Evolutionary conservation across 2,797 vertebrate genomes (phyloP), one percentile per base, ranked within the genome.

Genomic region (Pangasius mekongensis): DNA sequence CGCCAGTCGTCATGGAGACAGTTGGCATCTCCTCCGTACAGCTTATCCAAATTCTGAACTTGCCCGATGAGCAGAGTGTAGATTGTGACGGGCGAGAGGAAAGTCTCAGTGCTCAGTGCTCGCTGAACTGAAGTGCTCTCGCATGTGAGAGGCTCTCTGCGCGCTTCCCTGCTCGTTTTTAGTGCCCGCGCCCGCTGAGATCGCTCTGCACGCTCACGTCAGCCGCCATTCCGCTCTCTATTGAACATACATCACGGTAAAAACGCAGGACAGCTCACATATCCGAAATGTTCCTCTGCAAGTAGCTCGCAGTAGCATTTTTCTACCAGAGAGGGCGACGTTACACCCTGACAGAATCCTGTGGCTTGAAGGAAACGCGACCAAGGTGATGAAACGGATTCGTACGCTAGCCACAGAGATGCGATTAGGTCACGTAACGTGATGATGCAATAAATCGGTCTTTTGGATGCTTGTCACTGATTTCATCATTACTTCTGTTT

Each of bases 321-420:
- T n/a, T 82, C 24, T 62, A 82, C 80, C 80, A 82, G 33, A 82
- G 80, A 62, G 56, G 80, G 80, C 56, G 13, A 7, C 22, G 8
- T n/a, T 33, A 81, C n/a, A 27, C 14, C 33, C 33, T 7, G 56
- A 60, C 9, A 14, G 14, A 62, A 27, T 39, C 33, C 52, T 0
- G 5, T 11, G 14, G 33, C 56, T 80, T 10, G 3, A 39, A 14
- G 13, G 5, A 60, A 62, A 36, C 11, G 10, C 0, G 30, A 4
- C 7, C 18, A 10, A 39, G 1, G 56, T 58, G 30, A 36, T 6
- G 6, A 69, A 7, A 67, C 16, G 30, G 16, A 18, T 2, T 69
- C 14, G 18, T 36, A 8, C 10, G 11, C 11, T 16, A 66, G 13
- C 8, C 11, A 30, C 10, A n/a, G 62, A 0, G 64, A 67, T 67